Conservation (phyloP, 1,140 invertebrate species). For the Anastrepha ludens region DNA sequence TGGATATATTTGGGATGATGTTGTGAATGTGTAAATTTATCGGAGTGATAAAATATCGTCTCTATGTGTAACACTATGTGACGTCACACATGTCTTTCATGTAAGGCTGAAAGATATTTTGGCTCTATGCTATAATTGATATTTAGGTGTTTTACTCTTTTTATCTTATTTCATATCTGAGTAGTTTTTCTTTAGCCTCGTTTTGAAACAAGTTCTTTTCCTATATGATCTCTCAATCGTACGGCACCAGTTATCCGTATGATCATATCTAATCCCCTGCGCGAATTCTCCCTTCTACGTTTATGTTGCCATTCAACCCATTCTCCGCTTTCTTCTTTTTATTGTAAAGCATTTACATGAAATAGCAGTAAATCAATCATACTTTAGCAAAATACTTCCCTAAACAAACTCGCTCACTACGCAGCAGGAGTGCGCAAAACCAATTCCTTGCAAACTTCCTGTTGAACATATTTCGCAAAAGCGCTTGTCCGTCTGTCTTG, state of each 20-base stretch:
- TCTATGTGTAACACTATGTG: no score
- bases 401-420: background rate
- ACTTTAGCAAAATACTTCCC: background rate
- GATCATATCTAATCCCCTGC: no score
- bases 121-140: no score
- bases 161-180: background rate
- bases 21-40: no score
- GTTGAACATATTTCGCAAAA: background rate
- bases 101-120: no score
- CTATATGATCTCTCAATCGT: no score
- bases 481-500: background rate
- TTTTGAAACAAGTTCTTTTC: background rate
- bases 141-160: no score
- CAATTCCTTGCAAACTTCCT: slow-evolving; percentile 1
- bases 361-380: slow-evolving; percentile 32
- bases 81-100: no score
- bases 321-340: background rate
- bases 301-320: background rate
- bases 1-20: no score
- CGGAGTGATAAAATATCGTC: no score
- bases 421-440: background rate
- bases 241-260: no score
- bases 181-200: background rate
- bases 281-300: background rate
- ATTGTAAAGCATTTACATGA: slow-evolving; percentile 6